Evolutionary conservation across 2,113 vertebrate species (phyloP), one percentile per base, ranked within the genome.

Genomic region (Melanerpes aurifrons): DNA sequence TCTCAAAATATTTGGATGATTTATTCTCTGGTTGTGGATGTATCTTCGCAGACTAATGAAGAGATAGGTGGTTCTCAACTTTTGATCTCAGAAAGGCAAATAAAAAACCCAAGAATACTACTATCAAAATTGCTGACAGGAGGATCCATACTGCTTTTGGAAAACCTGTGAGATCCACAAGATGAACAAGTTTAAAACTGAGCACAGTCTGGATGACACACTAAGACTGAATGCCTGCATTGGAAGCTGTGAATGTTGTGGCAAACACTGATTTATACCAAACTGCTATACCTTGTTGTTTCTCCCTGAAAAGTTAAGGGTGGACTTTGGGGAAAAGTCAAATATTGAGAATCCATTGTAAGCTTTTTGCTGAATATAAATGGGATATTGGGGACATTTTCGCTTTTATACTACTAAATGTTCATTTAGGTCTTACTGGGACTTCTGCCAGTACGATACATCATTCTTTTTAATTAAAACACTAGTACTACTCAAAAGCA

Each of bases 401-500:
- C 91, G 80, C 92, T 94, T 95, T 87, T 94, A 93, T 74, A 80
- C 78, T 91, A 68, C 68, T 95, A 95, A 95, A 93, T 95, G 89
- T 69, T 94, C 93, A 96, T 90, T 92, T 86, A 94, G 53, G 35
- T 74, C 61, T 91, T 91, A 83, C 85, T 80, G 89, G 96, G 96
- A 96, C 54, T 87, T 87, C 77, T 94, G 95, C 96, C 95, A 96
- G 84, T 89, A 47, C 32, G 82, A 93, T 96, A 86, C 31, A 94
- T 95, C 89, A 94, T 87, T 93, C 75, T 78, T 94, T 92, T 96
- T 93, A 96, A 96, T 94, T 96, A 96, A 93, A 95, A 92, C 72
- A 78, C 66, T 91, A 83, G 82, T 94, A 83, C 48, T 87, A 86
- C 54, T 58, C 79, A 82, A 95, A 93, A 95, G 89, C 85, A 94